These are phyloP conservation scores for Oryzias curvinotus DNA, from an alignment of 2,113 vertebrate genomes.

Conservation along the genomic window DNA sequence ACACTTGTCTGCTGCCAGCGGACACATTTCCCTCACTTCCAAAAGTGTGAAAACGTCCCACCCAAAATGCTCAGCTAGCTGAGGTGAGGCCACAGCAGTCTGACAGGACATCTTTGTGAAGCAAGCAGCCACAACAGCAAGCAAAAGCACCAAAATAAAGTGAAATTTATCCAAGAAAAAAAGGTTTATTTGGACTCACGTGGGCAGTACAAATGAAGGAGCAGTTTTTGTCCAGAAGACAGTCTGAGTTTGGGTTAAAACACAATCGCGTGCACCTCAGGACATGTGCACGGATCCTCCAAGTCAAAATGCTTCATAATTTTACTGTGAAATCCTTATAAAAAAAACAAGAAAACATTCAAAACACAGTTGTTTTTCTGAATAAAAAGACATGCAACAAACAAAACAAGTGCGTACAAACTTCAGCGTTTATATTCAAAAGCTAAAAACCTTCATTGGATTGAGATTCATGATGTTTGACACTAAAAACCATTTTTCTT, in stretches of 20 bases:
- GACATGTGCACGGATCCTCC: slow-evolving; percentile 87
- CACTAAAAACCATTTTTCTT: slow-evolving; percentile 16
- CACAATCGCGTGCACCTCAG: slow-evolving; percentile 68
- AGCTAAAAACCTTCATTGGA: slow-evolving; percentile 80
- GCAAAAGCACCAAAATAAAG: slow-evolving; percentile 89
- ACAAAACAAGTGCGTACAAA: slow-evolving; percentile 82
- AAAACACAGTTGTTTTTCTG: slow-evolving; percentile 79
- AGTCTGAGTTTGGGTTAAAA: slow-evolving; percentile 79
- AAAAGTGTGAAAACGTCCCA: slow-evolving; percentile 67
- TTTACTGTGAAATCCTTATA: slow-evolving; percentile 78
- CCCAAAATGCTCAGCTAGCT: background rate
- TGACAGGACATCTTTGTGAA: background rate
- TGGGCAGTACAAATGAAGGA: slow-evolving; percentile 97
- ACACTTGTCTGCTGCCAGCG: slow-evolving; percentile 51
- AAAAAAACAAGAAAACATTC: slow-evolving; percentile 78
- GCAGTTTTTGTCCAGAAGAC: slow-evolving; percentile 82
- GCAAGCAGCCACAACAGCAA: slow-evolving; percentile 56
- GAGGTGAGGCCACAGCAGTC: too few relatives aligned
- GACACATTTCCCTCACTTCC: slow-evolving; percentile 63
- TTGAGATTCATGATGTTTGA: slow-evolving; percentile 76
- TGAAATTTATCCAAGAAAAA: too few relatives aligned
- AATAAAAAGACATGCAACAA: slow-evolving; percentile 83
- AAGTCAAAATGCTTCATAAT: slow-evolving; percentile 81
- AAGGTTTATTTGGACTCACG: slow-evolving; percentile 88
- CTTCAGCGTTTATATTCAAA: slow-evolving; percentile 71